Percentiles rank a stretch among this genome's conserved stretches.
phyloP scores from a whole-genome alignment of 2,888 invertebrate species.

The Cyclophora punctaria region DNA sequence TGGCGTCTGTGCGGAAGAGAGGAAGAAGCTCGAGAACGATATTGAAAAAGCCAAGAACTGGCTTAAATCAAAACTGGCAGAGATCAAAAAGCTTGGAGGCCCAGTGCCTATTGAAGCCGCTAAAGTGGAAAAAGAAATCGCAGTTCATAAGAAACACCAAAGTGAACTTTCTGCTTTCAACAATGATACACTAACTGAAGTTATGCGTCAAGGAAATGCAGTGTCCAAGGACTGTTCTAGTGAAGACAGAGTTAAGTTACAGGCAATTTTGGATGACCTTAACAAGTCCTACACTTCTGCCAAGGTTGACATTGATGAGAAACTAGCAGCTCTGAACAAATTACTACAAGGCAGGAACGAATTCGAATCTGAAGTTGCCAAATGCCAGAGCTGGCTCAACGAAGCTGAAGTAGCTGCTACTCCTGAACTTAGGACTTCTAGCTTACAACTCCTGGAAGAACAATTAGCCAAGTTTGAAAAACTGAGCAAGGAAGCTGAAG shows the following conservation, averaged over 20 bases:
- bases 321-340: slow-evolving; percentile 81
- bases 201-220: slow-evolving; percentile 83
- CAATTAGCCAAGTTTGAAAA: slow-evolving; percentile 90
- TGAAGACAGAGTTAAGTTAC: slow-evolving; percentile 78
- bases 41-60: slow-evolving; percentile 87
- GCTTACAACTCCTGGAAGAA: slow-evolving; percentile 88
- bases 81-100: slow-evolving; percentile 83
- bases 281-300: slow-evolving; percentile 82
- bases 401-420: slow-evolving; percentile 92
- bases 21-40: slow-evolving; percentile 85
- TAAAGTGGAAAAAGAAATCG: slow-evolving; percentile 88
- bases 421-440: slow-evolving; percentile 85
- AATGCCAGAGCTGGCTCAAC: slow-evolving; percentile 90
- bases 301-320: slow-evolving; percentile 82
- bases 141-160: slow-evolving; percentile 83
- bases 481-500: slow-evolving; percentile 82
- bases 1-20: slow-evolving; percentile 80
- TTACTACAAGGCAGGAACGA: slow-evolving; percentile 84
- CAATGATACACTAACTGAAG: slow-evolving; percentile 82
- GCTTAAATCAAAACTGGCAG: slow-evolving; percentile 85
- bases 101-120: slow-evolving; percentile 86
- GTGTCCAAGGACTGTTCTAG: slow-evolving; percentile 88
- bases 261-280: slow-evolving; percentile 80
- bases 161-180: slow-evolving; percentile 85
- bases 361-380: slow-evolving; percentile 87